Evolutionary conservation across 2,888 invertebrate species (phyloP).

Genomic region (Volucella inflata): DNA sequence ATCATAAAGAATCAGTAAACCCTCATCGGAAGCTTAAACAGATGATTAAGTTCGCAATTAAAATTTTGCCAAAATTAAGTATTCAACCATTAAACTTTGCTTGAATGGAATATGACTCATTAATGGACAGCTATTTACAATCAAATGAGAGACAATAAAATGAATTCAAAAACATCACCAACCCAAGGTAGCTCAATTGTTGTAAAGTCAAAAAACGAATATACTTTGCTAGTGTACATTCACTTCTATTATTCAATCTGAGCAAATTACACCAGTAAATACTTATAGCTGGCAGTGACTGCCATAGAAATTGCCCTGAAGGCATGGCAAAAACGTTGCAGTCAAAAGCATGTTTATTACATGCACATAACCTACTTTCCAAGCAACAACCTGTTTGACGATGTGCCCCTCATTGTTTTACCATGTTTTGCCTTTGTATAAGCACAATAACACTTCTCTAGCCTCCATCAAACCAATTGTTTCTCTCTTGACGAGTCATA

Average conservation of each 20-base stretch:
- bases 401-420: constrained; percentile 18
- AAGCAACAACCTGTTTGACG: constrained; percentile 30
- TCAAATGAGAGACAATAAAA: constrained; percentile 8
- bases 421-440: constrained; percentile 4
- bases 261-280: constrained; percentile 37
- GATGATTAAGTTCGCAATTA: too few relatives aligned
- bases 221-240: neutral
- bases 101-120: too few relatives aligned
- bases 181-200: constrained; percentile 14
- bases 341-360: constrained; percentile 13
- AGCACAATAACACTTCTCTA: neutral
- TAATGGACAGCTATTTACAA: too few relatives aligned
- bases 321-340: constrained; percentile 22
- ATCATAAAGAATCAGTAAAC: too few relatives aligned
- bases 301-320: constrained; percentile 37
- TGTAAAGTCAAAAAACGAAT: neutral
- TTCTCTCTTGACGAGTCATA: neutral
- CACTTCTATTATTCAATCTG: constrained; percentile 13
- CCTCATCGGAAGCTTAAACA: too few relatives aligned
- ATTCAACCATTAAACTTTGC: too few relatives aligned
- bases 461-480: neutral
- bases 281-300: constrained; percentile 13
- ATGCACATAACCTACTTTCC: constrained; percentile 51
- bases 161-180: constrained; percentile 10
- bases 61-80: too few relatives aligned